Conservation (phyloP, 2,797 vertebrate species). For the Rhodeus uyekii region DNA sequence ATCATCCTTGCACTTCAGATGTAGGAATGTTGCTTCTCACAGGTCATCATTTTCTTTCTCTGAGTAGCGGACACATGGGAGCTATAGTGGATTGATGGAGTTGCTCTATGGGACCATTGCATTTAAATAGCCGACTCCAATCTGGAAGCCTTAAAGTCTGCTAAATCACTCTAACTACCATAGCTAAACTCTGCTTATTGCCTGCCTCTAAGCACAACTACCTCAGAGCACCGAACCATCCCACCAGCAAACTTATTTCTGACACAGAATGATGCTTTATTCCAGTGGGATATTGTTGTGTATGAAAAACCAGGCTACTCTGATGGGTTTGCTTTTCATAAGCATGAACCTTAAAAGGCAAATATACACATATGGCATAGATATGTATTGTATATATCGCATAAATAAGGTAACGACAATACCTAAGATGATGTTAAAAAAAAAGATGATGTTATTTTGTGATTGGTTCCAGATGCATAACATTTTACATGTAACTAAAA, state of each 20-base stretch:
- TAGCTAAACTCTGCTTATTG: conserved; percentile 36
- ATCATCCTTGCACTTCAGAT: conserved; percentile 12
- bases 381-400: too few relatives aligned
- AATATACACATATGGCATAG: neutral
- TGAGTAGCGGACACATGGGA: conserved; percentile 34
- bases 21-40: conserved; percentile 17
- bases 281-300: conserved; percentile 9
- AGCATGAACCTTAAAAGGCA: neutral
- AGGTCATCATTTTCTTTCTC: conserved; percentile 25
- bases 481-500: too few relatives aligned
- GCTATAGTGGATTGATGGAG: conserved; percentile 44
- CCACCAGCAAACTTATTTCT: conserved; percentile 39
- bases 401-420: neutral
- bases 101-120: conserved; percentile 51
- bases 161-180: conserved; percentile 52
- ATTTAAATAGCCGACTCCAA: conserved; percentile 39
- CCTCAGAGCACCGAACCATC: conserved; percentile 48
- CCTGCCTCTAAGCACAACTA: conserved; percentile 17
- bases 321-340: neutral
- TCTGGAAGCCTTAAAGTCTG: conserved; percentile 45
- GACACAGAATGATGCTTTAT: conserved; percentile 15
- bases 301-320: neutral
- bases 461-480: neutral
- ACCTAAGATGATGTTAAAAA: neutral
- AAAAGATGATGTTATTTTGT: neutral